These are phyloP conservation scores for Loris lydekkerianus DNA, from an alignment of 2,797 vertebrate species.

Conservation along the genomic window DNA sequence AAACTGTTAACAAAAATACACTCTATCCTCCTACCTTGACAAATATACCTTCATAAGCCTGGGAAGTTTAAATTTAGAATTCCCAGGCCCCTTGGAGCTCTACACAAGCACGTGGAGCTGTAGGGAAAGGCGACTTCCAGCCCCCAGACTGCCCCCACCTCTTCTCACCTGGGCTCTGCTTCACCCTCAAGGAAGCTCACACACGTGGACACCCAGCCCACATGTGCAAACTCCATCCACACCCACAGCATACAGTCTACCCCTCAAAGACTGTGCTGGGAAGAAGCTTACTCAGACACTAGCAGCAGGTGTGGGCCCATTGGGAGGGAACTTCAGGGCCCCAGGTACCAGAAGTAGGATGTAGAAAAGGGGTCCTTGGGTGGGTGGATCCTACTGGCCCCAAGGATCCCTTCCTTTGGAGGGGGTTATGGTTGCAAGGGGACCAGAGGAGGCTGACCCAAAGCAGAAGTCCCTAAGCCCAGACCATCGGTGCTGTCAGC, in stretches of 20 bases:
- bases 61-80: constrained; percentile 54
- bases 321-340: background rate
- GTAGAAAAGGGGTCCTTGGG: background rate
- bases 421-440: background rate
- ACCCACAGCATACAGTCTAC: background rate
- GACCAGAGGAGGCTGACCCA: background rate
- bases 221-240: background rate
- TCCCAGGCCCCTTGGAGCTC: background rate
- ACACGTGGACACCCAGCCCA: background rate
- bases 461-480: too few species aligned
- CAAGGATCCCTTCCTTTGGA: background rate
- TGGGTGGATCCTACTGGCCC: background rate
- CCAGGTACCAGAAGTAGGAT: background rate
- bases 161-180: background rate
- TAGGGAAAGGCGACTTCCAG: background rate
- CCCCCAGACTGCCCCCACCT: background rate
- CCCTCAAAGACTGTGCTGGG: background rate
- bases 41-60: constrained; percentile 55
- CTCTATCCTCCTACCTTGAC: constrained; percentile 51
- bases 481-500: too few species aligned
- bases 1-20: constrained; percentile 60
- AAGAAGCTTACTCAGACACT: background rate
- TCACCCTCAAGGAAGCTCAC: background rate
- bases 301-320: background rate
- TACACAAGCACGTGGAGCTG: background rate